Conservation (phyloP, 1,140 invertebrate genomes). For the Trichoplusia ni region DNA sequence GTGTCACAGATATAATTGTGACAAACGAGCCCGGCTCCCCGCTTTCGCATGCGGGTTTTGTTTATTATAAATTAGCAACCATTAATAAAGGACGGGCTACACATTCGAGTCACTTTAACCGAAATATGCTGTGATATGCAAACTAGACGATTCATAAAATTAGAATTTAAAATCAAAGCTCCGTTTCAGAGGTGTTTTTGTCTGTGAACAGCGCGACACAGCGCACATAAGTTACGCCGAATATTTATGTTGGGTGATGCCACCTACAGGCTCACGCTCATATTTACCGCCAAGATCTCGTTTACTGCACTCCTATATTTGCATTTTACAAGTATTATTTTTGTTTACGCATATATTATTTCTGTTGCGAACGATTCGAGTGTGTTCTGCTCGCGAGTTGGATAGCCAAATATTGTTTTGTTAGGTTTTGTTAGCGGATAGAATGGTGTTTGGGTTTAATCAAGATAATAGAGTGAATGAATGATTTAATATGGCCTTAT, state of each 20-base stretch:
- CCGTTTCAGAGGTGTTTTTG: conserved; percentile 74
- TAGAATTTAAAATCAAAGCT: conserved; percentile 79
- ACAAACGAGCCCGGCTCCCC: not conserved
- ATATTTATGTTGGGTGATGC: conserved; percentile 69
- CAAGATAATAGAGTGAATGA: no score
- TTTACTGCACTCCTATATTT: conserved; percentile 62
- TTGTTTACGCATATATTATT: conserved; percentile 24
- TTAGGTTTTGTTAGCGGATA: no score
- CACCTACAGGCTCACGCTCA: conserved; percentile 59
- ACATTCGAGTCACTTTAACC: conserved; percentile 27
- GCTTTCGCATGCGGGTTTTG: not conserved
- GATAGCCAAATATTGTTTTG: no score
- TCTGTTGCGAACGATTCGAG: not conserved
- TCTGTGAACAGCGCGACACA: conserved; percentile 55
- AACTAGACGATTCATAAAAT: conserved; percentile 74
- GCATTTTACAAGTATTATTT: conserved; percentile 54
- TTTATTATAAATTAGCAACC: conserved; percentile 24
- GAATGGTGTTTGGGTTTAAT: no score
- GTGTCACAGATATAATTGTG: conserved; percentile 8
- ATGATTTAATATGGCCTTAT: no score
- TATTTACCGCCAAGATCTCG: conserved; percentile 69
- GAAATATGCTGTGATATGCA: conserved; percentile 65
- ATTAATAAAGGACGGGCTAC: conserved; percentile 21
- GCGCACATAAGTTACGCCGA: conserved; percentile 67
- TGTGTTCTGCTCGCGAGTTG: no score